phyloP scores from a whole-genome alignment of 2,797 vertebrate genomes.

The Remorina albescens region DNA sequence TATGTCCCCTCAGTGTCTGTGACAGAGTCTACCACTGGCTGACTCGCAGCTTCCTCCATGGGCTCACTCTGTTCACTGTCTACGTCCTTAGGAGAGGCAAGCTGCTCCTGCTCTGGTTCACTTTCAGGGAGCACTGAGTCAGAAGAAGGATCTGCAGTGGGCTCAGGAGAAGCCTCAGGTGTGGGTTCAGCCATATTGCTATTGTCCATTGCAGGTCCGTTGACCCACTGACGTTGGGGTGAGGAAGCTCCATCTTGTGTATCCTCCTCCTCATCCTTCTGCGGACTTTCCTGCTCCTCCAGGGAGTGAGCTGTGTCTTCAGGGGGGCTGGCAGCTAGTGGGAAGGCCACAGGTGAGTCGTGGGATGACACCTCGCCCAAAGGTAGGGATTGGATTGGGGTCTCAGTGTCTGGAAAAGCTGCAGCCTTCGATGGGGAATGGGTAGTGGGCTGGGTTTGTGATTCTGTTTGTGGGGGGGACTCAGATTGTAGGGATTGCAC shows the following conservation, averaged over 20 bases:
- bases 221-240: constrained; percentile 83
- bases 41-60: constrained; percentile 95
- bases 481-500: constrained; percentile 34
- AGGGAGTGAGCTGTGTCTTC: constrained; percentile 85
- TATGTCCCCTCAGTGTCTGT: constrained; percentile 99
- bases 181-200: constrained; percentile 78
- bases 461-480: constrained; percentile 45
- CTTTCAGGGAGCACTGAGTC: constrained; percentile 59
- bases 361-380: constrained; percentile 56
- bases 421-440: constrained; percentile 38
- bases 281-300: constrained; percentile 81
- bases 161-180: constrained; percentile 59
- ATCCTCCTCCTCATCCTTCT: constrained; percentile 78
- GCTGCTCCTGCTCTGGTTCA: constrained; percentile 66
- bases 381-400: constrained; percentile 40
- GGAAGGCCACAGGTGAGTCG: constrained; percentile 68
- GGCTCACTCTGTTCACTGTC: constrained; percentile 94
- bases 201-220: constrained; percentile 90
- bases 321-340: constrained; percentile 83
- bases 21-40: constrained; percentile 97
- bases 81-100: constrained; percentile 88
- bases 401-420: constrained; percentile 52
- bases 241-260: constrained; percentile 76
- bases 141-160: constrained; percentile 45
- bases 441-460: constrained; percentile 27